Conservation (phyloP, 2,113 vertebrate species). For the Apaloderma vittatum region DNA sequence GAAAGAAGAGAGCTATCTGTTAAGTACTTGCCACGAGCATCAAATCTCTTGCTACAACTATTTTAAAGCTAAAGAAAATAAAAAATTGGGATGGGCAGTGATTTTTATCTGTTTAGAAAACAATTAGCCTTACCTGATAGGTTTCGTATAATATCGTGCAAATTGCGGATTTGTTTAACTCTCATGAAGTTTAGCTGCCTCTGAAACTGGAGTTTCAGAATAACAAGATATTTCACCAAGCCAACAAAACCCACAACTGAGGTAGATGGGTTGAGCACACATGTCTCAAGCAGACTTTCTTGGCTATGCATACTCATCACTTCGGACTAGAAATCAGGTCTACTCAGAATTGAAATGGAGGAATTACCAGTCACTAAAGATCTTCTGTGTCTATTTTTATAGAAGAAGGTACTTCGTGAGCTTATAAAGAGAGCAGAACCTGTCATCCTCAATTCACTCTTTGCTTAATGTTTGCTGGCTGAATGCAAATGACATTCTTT, state of each 20-base stretch:
- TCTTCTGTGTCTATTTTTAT: background rate
- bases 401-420: background rate
- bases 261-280: background rate
- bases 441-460: background rate
- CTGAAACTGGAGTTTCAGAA: background rate
- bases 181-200: background rate
- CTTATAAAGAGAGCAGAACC: background rate
- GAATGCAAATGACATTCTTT: slow-evolving; percentile 15
- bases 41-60: background rate
- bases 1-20: background rate
- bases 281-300: background rate
- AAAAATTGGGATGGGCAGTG: background rate
- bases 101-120: background rate
- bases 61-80: background rate
- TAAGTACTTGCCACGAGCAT: background rate
- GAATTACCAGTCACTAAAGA: background rate
- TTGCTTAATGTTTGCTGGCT: background rate
- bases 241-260: background rate
- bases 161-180: background rate
- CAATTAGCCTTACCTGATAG: background rate
- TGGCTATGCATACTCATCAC: background rate
- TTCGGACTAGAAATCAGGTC: background rate
- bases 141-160: background rate
- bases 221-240: background rate
- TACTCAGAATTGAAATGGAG: slow-evolving; percentile 23